phyloP scores from a whole-genome alignment of 35 echinoderm and acorn worm genomes.

The Acanthaster planci region DNA sequence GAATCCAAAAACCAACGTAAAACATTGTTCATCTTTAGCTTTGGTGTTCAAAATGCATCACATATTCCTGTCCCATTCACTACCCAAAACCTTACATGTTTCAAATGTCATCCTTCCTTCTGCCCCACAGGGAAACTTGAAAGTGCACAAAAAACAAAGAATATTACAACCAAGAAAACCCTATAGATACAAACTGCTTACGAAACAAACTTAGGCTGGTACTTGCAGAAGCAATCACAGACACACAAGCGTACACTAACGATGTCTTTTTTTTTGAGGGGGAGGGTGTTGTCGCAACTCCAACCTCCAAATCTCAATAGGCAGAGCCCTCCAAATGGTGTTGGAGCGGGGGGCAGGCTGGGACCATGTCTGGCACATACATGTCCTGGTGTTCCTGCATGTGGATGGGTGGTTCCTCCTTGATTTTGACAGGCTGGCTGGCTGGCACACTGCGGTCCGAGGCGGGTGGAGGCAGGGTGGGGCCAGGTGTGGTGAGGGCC shows the following conservation, averaged over 20 bases:
- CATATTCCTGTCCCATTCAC: too few species aligned
- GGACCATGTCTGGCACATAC: conserved; percentile 57
- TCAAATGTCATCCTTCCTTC: neutral
- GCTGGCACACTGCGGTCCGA: conserved; percentile 68
- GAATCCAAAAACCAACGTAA: too few species aligned
- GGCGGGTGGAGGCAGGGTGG: conserved; percentile 3
- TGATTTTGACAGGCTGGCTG: conserved; percentile 42
- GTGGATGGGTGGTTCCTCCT: neutral
- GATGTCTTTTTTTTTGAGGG: too few species aligned
- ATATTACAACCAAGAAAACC: neutral
- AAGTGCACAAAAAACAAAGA: neutral
- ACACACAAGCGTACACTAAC: neutral
- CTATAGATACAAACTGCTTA: neutral
- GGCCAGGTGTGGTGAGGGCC: conserved; percentile 8
- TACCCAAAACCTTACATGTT: too few species aligned
- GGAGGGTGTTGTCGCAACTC: too few species aligned
- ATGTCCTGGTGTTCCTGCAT: conserved; percentile 42
- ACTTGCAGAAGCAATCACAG: conserved; percentile 14
- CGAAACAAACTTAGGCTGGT: neutral
- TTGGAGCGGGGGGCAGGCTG: conserved; percentile 48
- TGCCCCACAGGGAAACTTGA: neutral
- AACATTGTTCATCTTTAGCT: too few species aligned
- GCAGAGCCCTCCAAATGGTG: conserved; percentile 45
- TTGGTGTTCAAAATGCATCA: too few species aligned
- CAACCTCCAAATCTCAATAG: conserved; percentile 19